Percentiles rank a stretch among this genome's conserved stretches.
These are phyloP conservation scores for Osedax fenrisi DNA, from an alignment of 2,888 invertebrate genomes.

Conservation along the genomic window DNA sequence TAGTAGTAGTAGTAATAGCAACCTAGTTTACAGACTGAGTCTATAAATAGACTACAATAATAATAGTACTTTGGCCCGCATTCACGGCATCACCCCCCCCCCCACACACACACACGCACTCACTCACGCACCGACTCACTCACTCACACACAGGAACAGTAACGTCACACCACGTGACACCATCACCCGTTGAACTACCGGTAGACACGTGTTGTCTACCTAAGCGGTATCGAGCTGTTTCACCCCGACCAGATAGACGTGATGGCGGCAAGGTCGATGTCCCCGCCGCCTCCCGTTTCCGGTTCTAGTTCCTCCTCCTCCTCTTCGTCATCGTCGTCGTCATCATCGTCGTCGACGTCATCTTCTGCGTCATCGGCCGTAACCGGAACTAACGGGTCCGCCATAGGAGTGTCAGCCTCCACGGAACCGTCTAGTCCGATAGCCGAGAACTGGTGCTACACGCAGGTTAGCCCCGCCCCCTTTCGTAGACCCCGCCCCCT, in stretches of 20 bases:
- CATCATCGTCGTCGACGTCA: neutral
- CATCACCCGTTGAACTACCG: neutral
- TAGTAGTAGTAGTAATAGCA: too few species aligned
- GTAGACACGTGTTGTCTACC: neutral
- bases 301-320: neutral
- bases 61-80: too few species aligned
- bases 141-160: neutral
- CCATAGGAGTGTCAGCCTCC: constrained; percentile 59
- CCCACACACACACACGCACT: neutral
- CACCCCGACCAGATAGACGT: neutral
- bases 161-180: neutral
- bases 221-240: neutral
- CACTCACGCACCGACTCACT: neutral
- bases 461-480: too few species aligned
- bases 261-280: neutral
- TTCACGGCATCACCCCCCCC: neutral
- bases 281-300: neutral
- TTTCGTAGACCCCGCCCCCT: too few species aligned
- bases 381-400: neutral
- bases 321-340: neutral
- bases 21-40: too few species aligned
- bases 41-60: too few species aligned
- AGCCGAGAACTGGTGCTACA: constrained; percentile 99
- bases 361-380: neutral
- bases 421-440: constrained; percentile 60